phyloP scores from a whole-genome alignment of 2,113 vertebrate species.

The Tricholaema leucomelas region DNA sequence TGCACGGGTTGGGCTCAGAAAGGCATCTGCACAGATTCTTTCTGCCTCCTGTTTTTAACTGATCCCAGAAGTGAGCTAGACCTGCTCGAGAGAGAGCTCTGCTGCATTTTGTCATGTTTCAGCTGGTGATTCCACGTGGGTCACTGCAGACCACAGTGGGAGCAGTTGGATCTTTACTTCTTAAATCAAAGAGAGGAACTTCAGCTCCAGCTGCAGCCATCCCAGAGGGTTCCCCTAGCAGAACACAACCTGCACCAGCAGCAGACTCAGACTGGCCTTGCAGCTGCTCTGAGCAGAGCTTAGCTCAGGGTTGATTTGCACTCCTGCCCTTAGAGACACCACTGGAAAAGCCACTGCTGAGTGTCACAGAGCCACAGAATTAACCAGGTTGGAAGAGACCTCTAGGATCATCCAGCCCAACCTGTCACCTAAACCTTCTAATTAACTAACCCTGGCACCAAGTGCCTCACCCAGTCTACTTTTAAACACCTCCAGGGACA shows the following conservation, averaged over 20 bases:
- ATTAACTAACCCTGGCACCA: too few species aligned
- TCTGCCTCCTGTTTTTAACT: neutral
- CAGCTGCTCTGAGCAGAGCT: neutral
- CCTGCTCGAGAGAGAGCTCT: neutral
- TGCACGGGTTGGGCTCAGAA: neutral
- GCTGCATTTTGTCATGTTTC: neutral
- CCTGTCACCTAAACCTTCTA: too few species aligned
- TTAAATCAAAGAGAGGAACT: neutral
- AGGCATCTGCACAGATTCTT: neutral
- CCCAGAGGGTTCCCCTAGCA: neutral
- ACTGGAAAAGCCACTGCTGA: neutral
- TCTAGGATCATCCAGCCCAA: too few species aligned
- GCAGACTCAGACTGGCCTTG: neutral
- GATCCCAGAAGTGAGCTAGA: neutral
- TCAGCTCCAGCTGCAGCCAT: rapidly evolving
- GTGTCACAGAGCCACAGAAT: too few species aligned
- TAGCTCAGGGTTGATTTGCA: neutral
- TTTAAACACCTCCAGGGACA: too few species aligned
- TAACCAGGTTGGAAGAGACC: too few species aligned
- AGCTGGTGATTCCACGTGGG: neutral
- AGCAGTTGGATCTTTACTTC: too few species aligned
- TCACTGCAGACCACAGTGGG: rapidly evolving
- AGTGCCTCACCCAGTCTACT: too few species aligned
- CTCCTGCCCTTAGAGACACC: rapidly evolving
- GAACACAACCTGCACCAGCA: neutral